A percentile compares a stretch with the other conserved stretches of the same genome.
phyloP scores from a whole-genome alignment of 1,140 invertebrate species.

The Harpegnathos saltator region DNA sequence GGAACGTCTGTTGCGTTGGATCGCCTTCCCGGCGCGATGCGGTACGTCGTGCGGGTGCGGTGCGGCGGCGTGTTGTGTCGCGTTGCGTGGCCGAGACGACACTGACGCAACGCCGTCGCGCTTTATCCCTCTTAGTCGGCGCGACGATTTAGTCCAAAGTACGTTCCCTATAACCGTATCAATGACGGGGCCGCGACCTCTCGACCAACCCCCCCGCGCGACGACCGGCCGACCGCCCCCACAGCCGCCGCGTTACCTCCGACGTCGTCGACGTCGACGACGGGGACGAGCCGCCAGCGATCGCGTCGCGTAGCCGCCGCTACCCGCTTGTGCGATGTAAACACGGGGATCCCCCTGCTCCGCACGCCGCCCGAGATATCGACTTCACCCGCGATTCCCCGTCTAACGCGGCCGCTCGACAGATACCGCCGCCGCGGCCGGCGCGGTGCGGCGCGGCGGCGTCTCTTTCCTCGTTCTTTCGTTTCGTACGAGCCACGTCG shows the following conservation, averaged over 20 bases:
- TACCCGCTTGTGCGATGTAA: too few species aligned
- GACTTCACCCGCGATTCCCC: background rate
- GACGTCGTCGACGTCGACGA: slow-evolving; percentile 20
- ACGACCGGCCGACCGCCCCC: slow-evolving; percentile 34
- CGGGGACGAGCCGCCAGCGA: slow-evolving; percentile 9
- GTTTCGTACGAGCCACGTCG: background rate
- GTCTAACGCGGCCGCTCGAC: slow-evolving; percentile 12
- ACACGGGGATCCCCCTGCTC: too few species aligned
- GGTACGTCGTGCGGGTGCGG: too few species aligned
- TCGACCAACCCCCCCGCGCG: slow-evolving; percentile 61
- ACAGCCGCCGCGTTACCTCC: slow-evolving; percentile 41
- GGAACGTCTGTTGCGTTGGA: too few species aligned
- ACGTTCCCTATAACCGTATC: slow-evolving; percentile 78
- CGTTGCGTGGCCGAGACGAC: slow-evolving; percentile 77
- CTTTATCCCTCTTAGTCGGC: slow-evolving; percentile 82
- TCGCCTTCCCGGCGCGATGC: too few species aligned
- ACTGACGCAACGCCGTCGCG: slow-evolving; percentile 80
- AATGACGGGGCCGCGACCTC: slow-evolving; percentile 82
- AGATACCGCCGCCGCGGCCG: background rate
- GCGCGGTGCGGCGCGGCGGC: too few species aligned
- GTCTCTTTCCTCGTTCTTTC: slow-evolving; percentile 1
- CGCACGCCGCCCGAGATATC: background rate
- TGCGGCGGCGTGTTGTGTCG: slow-evolving; percentile 28
- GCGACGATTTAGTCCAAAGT: slow-evolving; percentile 84
- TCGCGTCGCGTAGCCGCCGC: too few species aligned